Evolutionary conservation across 2,113 vertebrate species (phyloP).

Genomic region (Plotosus lineatus): DNA sequence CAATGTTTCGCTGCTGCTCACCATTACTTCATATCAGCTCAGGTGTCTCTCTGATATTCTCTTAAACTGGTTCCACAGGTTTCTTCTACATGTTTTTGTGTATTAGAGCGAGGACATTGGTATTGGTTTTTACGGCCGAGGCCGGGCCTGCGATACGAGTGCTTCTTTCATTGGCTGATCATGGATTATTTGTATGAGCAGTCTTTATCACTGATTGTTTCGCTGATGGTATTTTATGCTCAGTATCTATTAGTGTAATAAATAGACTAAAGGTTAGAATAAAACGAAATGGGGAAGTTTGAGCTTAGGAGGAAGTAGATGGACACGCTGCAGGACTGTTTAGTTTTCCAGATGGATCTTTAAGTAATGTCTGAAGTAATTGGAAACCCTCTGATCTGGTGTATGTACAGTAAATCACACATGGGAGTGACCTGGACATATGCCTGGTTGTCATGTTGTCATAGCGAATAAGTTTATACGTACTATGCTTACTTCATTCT

Average conservation of each 20-base stretch:
- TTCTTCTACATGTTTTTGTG: background rate
- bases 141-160: background rate
- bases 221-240: background rate
- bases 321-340: background rate
- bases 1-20: background rate
- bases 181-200: background rate
- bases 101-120: background rate
- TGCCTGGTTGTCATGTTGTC: background rate
- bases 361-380: background rate
- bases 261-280: background rate
- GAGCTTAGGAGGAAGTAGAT: background rate
- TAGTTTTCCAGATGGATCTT: background rate
- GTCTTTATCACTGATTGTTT: background rate
- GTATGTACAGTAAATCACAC: background rate
- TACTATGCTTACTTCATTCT: too few relatives aligned
- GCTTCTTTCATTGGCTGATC: background rate
- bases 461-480: too few relatives aligned
- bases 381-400: background rate
- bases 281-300: background rate
- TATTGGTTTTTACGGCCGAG: background rate
- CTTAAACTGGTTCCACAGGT: constrained; percentile 34
- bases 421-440: background rate
- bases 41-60: background rate
- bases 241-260: background rate
- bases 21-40: constrained; percentile 4